phyloP scores from a whole-genome alignment of 1,140 invertebrate genomes.

The Procambarus clarkii region DNA sequence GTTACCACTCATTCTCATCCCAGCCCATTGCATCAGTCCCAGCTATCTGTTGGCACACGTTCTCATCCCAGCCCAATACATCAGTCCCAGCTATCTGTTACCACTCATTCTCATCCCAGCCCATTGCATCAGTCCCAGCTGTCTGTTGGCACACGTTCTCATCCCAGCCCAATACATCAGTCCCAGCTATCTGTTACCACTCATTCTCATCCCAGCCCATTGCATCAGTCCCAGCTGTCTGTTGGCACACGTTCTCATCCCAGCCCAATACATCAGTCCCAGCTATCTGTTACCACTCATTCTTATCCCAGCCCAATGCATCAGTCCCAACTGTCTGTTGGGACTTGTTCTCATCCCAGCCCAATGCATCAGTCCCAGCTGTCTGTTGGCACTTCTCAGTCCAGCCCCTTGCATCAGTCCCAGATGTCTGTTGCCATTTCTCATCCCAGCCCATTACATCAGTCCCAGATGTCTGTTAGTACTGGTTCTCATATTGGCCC shows the following conservation, averaged over 20 bases:
- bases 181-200: background rate
- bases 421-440: background rate
- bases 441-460: background rate
- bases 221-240: background rate
- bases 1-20: background rate
- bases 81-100: background rate
- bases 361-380: background rate
- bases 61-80: background rate
- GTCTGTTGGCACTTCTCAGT: background rate
- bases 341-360: background rate
- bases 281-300: background rate
- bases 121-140: background rate
- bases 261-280: background rate
- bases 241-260: background rate
- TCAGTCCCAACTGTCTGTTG: background rate
- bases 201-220: background rate
- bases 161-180: background rate
- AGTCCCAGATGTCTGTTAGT: background rate
- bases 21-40: background rate
- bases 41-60: background rate
- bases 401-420: conserved; percentile 1
- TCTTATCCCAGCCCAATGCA: background rate
- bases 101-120: background rate
- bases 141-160: background rate
- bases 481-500: conserved; percentile 3